phyloP scores from a whole-genome alignment of 2,113 vertebrate genomes.

The Dipodomys ordii region DNA sequence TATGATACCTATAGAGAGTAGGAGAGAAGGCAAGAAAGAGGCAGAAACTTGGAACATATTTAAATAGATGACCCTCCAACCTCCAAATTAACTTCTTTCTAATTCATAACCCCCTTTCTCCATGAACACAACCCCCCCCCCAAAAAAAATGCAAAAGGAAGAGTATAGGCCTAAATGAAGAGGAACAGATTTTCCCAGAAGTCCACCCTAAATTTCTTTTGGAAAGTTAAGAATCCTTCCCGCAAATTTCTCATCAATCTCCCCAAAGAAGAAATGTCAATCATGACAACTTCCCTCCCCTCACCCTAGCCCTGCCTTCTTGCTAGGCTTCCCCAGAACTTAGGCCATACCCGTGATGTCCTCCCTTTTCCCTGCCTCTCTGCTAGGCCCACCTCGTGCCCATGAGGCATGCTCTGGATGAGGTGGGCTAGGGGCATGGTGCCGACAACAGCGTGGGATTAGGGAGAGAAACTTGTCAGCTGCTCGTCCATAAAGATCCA shows the following conservation, averaged over 20 bases:
- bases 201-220: slow-evolving; percentile 27
- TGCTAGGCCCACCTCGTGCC: slow-evolving; percentile 90
- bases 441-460: slow-evolving; percentile 94
- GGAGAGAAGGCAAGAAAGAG: background rate
- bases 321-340: slow-evolving; percentile 20
- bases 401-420: slow-evolving; percentile 90
- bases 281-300: background rate
- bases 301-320: slow-evolving; percentile 10
- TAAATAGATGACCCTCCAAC: slow-evolving; percentile 5
- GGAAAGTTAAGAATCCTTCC: background rate
- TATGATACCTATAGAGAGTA: background rate
- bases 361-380: slow-evolving; percentile 81
- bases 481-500: slow-evolving; percentile 95
- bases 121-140: background rate
- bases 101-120: background rate
- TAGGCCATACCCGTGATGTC: slow-evolving; percentile 71
- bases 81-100: slow-evolving; percentile 33
- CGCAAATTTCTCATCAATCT: background rate
- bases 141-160: slow-evolving; percentile 39
- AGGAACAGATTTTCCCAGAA: background rate
- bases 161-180: background rate
- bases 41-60: background rate
- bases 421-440: slow-evolving; percentile 78
- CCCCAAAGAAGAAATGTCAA: background rate
- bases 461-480: slow-evolving; percentile 96